These are phyloP conservation scores for Formica selysi DNA, from an alignment of 1,140 invertebrate species.

Conservation along the genomic window DNA sequence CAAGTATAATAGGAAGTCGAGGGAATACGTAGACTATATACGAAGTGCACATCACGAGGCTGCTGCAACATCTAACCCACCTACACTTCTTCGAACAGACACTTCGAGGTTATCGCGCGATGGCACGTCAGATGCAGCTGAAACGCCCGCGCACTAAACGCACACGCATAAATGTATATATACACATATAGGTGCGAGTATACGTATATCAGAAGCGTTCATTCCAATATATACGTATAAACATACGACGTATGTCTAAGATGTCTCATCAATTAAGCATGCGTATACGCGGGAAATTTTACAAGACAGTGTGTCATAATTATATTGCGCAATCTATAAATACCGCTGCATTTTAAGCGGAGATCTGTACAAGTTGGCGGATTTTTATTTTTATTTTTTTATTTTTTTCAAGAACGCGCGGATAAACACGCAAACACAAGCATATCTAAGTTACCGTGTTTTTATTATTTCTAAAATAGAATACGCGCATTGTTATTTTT, in stretches of 20 bases:
- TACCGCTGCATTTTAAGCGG: background rate
- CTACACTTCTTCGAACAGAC: slow-evolving; percentile 57
- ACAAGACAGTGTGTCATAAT: background rate
- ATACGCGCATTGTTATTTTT: slow-evolving; percentile 54
- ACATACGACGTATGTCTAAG: background rate
- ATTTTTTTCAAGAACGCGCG: slow-evolving; percentile 31
- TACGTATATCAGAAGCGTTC: slow-evolving; percentile 5
- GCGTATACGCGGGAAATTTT: slow-evolving; percentile 1
- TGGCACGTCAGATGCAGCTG: slow-evolving; percentile 64
- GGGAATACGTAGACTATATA: slow-evolving; percentile 38
- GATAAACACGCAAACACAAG: slow-evolving; percentile 37
- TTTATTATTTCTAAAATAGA: slow-evolving; percentile 37
- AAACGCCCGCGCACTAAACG: slow-evolving; percentile 1
- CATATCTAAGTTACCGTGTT: slow-evolving; percentile 38
- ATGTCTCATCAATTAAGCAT: slow-evolving; percentile 39
- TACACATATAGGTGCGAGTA: background rate
- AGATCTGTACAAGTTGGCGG: background rate
- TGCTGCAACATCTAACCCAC: slow-evolving; percentile 39
- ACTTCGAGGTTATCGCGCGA: slow-evolving; percentile 71
- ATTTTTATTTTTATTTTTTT: slow-evolving; percentile 43
- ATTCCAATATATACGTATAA: background rate
- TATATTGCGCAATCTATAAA: background rate
- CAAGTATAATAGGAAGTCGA: slow-evolving; percentile 49
- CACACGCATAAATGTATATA: background rate
- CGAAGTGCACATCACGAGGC: slow-evolving; percentile 40